Conservation (phyloP, 2,113 vertebrate genomes). For the Menidia beryllina region DNA sequence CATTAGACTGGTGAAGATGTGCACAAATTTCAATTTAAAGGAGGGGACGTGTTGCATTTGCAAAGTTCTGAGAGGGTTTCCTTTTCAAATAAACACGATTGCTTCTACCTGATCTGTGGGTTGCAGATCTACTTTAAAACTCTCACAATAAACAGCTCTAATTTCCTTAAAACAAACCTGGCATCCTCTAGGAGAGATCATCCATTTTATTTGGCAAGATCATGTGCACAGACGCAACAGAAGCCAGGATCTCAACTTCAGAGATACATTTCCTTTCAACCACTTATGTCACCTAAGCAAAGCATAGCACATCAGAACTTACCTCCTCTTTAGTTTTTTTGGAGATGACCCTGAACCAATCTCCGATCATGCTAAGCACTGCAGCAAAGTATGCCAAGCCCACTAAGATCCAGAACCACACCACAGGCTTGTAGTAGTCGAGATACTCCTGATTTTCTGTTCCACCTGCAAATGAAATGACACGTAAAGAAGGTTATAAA, state of each 20-base stretch:
- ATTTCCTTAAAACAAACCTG: background rate
- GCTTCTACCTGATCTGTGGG: background rate
- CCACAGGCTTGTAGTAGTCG: slow-evolving; percentile 96
- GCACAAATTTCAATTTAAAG: background rate
- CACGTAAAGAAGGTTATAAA: slow-evolving; percentile 6
- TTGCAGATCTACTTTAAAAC: background rate
- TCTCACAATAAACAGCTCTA: background rate
- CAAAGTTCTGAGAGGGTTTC: background rate
- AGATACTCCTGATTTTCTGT: slow-evolving; percentile 89
- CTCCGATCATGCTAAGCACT: slow-evolving; percentile 98
- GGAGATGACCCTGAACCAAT: slow-evolving; percentile 97
- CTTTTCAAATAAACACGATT: too few species aligned
- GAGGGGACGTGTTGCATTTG: background rate
- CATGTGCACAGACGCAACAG: background rate
- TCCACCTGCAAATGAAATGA: slow-evolving; percentile 80
- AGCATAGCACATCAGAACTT: slow-evolving; percentile 37
- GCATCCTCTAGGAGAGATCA: background rate
- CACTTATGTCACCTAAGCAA: background rate
- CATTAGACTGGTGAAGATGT: background rate
- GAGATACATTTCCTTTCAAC: background rate
- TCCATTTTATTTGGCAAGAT: background rate
- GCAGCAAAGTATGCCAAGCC: slow-evolving; percentile 98
- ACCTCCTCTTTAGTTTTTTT: slow-evolving; percentile 99
- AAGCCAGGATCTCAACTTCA: background rate
- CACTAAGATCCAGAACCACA: slow-evolving; percentile 99